phyloP scores from a whole-genome alignment of 2,888 invertebrate species.

The Perithous albicinctus region DNA sequence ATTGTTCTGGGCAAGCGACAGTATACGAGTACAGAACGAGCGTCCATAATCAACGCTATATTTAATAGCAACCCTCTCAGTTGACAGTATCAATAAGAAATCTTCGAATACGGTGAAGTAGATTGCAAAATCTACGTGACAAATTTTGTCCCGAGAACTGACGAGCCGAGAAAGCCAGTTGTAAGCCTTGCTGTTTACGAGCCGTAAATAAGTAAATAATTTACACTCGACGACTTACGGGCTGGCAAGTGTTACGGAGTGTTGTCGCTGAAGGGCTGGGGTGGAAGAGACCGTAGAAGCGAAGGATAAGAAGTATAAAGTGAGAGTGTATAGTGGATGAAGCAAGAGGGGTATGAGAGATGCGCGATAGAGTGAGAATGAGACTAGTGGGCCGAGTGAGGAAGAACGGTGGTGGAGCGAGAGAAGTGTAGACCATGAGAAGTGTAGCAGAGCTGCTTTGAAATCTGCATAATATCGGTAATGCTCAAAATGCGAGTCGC shows the following conservation, averaged over 20 bases:
- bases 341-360: constrained; percentile 60
- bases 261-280: not conserved
- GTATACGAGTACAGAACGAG: not conserved
- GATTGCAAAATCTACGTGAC: constrained; percentile 35
- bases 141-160: constrained; percentile 32
- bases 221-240: constrained; percentile 79
- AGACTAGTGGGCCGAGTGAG: constrained; percentile 26
- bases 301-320: constrained; percentile 68
- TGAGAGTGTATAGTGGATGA: constrained; percentile 75
- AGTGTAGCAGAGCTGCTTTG: constrained; percentile 63
- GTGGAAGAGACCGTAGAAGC: constrained; percentile 60
- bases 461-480: constrained; percentile 84
- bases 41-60: not conserved
- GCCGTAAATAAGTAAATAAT: constrained; percentile 84
- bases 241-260: constrained; percentile 77
- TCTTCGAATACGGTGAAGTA: not conserved
- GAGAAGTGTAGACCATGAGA: constrained; percentile 59
- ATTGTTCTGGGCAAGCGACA: too few relatives aligned
- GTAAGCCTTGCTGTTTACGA: constrained; percentile 79
- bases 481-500: constrained; percentile 83
- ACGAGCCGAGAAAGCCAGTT: constrained; percentile 65
- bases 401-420: constrained; percentile 26
- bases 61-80: not conserved
- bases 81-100: not conserved
- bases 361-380: constrained; percentile 45